phyloP scores from a whole-genome alignment of 2,888 invertebrate genomes.

The Blera fallax region DNA sequence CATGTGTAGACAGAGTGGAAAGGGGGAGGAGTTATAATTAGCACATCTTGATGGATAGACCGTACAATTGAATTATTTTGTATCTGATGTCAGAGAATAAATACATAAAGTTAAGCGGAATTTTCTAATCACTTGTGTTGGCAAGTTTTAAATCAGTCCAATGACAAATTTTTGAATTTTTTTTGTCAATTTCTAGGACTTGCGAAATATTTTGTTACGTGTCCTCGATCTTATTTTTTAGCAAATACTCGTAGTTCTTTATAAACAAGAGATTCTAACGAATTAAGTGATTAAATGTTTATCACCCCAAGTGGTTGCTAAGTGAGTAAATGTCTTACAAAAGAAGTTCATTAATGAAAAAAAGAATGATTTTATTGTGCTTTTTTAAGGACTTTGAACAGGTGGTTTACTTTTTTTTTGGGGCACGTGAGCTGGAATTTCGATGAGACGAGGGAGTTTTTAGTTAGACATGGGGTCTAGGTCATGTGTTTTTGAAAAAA shows the following conservation, averaged over 20 bases:
- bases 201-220: background rate
- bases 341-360: conserved; percentile 11
- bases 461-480: background rate
- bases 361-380: background rate
- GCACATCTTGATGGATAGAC: background rate
- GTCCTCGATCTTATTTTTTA: background rate
- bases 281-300: conserved; percentile 29
- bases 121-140: background rate
- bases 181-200: background rate
- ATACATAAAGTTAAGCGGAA: background rate
- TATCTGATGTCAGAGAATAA: background rate
- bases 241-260: background rate
- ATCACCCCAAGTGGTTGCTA: conserved; percentile 2
- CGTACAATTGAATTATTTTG: background rate
- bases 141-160: background rate
- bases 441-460: background rate
- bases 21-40: background rate
- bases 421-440: background rate
- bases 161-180: background rate
- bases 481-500: background rate
- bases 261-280: background rate
- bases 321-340: background rate
- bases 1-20: background rate
- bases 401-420: background rate
- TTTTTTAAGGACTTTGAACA: background rate